Percentiles rank a stretch among this genome's conserved stretches.
Evolutionary conservation across 2,113 vertebrate species (phyloP).

Genomic region (Tursiops truncatus): DNA sequence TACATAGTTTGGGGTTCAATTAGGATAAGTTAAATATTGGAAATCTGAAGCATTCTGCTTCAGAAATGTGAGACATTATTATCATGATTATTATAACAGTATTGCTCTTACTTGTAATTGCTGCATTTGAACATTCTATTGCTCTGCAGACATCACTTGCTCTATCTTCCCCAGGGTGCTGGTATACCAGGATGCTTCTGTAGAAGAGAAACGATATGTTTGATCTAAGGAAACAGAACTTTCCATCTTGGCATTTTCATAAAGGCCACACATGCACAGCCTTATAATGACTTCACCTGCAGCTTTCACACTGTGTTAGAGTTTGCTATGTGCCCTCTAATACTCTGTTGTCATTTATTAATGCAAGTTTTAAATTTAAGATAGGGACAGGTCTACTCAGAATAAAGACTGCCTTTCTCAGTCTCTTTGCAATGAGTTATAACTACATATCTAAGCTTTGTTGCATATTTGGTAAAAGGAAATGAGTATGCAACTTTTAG

Average conservation of each 20-base stretch:
- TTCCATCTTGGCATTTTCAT: not conserved
- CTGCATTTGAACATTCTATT: not conserved
- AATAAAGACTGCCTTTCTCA: not conserved
- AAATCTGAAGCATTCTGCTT: conserved; percentile 6
- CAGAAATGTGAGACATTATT: not conserved
- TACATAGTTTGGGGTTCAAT: not conserved
- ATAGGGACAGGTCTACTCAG: not conserved
- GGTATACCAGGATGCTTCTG: not conserved
- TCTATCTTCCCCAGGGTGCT: not conserved
- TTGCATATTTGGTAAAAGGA: not conserved
- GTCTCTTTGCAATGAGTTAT: not conserved
- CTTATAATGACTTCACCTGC: not conserved
- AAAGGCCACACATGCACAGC: not conserved
- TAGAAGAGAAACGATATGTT: not conserved
- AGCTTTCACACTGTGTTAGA: not conserved
- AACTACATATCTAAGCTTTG: not conserved
- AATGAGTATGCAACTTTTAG: not conserved
- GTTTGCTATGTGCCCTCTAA: not conserved
- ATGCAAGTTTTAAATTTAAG: not conserved
- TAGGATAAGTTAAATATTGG: not conserved
- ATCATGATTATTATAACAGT: conserved; percentile 10
- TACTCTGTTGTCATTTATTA: not conserved
- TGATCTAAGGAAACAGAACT: not conserved
- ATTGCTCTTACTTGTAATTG: not conserved
- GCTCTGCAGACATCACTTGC: not conserved